Evolutionary conservation across 2,113 vertebrate genomes (phyloP).

Genomic region (Bubo bubo): DNA sequence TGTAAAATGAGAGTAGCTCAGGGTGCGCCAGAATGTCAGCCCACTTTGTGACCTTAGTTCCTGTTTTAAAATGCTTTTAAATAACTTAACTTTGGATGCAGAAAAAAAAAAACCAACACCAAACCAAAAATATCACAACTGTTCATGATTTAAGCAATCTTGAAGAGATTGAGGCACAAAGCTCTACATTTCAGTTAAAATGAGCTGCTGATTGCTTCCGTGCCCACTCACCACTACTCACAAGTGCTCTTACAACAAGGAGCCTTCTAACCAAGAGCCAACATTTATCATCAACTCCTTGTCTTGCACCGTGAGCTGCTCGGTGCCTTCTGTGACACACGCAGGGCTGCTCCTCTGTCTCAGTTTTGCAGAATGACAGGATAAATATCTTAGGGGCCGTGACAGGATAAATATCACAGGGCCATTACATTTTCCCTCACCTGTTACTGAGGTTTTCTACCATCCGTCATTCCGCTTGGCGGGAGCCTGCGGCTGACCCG

Average conservation of each 20-base stretch:
- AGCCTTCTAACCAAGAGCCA: background rate
- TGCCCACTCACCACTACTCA: background rate
- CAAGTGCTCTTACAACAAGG: background rate
- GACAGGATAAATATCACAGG: background rate
- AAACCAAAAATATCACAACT: background rate
- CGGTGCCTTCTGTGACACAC: background rate
- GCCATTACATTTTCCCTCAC: background rate
- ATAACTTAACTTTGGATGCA: background rate
- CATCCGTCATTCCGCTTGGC: background rate
- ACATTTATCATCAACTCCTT: background rate
- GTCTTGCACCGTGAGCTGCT: background rate
- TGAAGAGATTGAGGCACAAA: background rate
- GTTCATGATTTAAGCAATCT: background rate
- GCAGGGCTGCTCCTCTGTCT: background rate
- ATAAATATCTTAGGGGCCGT: background rate
- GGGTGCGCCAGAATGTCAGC: background rate
- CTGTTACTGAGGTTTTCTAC: background rate
- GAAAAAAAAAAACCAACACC: background rate
- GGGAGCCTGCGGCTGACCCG: background rate
- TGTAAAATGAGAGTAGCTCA: background rate
- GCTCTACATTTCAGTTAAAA: background rate
- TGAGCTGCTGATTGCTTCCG: background rate
- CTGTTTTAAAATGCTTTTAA: background rate
- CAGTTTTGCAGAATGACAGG: background rate
- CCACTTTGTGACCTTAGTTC: background rate